Conservation (phyloP, 1,140 invertebrate genomes). For the Gryon sp. region DNA sequence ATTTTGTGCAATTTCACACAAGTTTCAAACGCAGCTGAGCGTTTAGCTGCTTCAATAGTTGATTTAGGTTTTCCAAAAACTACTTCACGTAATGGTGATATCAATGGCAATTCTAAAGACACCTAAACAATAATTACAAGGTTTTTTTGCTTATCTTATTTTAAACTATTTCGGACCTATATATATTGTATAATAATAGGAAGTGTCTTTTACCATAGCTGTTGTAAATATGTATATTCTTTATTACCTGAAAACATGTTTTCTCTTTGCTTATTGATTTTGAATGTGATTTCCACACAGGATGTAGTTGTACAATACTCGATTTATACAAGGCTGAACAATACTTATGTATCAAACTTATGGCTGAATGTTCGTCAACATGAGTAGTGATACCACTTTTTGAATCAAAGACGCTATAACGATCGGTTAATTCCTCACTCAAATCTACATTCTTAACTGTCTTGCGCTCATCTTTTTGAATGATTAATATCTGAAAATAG, state of each 20-base stretch:
- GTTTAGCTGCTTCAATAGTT: constrained; percentile 86
- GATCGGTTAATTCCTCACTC: constrained; percentile 76
- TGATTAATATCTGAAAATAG: too few relatives aligned
- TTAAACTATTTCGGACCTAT: neutral
- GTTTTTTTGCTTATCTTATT: neutral
- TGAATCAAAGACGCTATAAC: constrained; percentile 76
- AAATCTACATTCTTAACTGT: too few relatives aligned
- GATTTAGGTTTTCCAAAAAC: constrained; percentile 75
- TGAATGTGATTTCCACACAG: constrained; percentile 82
- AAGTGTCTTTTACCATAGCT: too few relatives aligned
- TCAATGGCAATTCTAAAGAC: constrained; percentile 69
- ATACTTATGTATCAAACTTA: constrained; percentile 88
- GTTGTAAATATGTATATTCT: too few relatives aligned
- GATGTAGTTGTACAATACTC: constrained; percentile 88
- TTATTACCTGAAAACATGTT: constrained; percentile 23
- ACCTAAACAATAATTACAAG: constrained; percentile 61
- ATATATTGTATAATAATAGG: neutral
- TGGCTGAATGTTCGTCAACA: constrained; percentile 84
- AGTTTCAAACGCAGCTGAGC: constrained; percentile 88
- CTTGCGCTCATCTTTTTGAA: too few relatives aligned
- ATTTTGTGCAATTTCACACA: constrained; percentile 85
- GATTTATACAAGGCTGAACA: constrained; percentile 90
- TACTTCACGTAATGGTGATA: constrained; percentile 63
- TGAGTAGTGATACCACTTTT: constrained; percentile 73
- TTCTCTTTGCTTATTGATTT: constrained; percentile 18